Percentiles rank a stretch among this genome's conserved stretches.
Evolutionary conservation across 1,140 invertebrate species (phyloP).

Genomic region (Gyrodactylus salaris): DNA sequence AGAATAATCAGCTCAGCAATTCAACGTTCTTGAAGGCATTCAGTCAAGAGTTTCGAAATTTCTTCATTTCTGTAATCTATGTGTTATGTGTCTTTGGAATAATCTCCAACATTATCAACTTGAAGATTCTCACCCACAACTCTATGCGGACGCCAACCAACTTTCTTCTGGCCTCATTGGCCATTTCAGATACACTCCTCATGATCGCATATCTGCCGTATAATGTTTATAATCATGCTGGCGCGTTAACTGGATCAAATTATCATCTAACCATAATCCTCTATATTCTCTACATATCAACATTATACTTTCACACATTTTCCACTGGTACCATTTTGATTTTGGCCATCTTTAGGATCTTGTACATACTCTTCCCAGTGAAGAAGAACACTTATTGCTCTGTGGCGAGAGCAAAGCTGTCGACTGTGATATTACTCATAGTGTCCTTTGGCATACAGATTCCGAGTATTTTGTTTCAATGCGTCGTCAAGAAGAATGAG

Average conservation of each 20-base stretch:
- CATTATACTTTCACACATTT: background rate
- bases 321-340: background rate
- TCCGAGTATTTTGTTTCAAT: background rate
- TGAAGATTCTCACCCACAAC: slow-evolving; percentile 46
- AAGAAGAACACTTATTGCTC: background rate
- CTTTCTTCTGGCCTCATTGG: slow-evolving; percentile 41
- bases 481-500: background rate
- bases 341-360: background rate
- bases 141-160: slow-evolving; percentile 50
- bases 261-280: background rate
- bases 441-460: background rate
- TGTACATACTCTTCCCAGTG: background rate
- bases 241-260: background rate
- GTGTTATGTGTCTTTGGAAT: slow-evolving; percentile 49
- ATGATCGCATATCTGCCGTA: slow-evolving; percentile 57
- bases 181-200: slow-evolving; percentile 44
- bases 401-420: background rate
- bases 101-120: slow-evolving; percentile 52
- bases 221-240: slow-evolving; percentile 27
- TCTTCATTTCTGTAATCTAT: background rate
- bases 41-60: background rate
- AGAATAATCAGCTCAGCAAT: too few relatives aligned
- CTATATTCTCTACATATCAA: background rate
- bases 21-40: too few relatives aligned
- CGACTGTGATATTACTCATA: background rate